A percentile compares a stretch with the other conserved stretches of the same genome.
These are phyloP conservation scores for Galleria mellonella DNA, from an alignment of 1,140 invertebrate genomes.

Conservation along the genomic window DNA sequence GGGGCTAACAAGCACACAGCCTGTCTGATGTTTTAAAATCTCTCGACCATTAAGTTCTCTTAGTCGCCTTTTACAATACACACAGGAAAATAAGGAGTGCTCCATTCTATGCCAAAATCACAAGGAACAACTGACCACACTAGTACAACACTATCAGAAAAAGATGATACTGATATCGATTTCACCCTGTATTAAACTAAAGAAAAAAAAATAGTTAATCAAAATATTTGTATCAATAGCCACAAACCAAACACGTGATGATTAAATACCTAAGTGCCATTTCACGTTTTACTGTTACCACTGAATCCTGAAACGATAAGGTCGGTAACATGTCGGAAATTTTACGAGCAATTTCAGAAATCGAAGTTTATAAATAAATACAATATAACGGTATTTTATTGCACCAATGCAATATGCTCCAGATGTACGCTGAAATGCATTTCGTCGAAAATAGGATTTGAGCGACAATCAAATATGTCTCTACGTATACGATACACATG, in stretches of 20 bases:
- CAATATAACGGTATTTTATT: slow-evolving; percentile 53
- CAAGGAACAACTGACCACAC: no score
- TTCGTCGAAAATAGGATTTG: slow-evolving; percentile 27
- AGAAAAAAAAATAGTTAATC: no score
- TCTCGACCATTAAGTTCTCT: no score
- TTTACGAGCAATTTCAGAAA: slow-evolving; percentile 54
- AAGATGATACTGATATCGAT: no score
- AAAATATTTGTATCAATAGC: not conserved
- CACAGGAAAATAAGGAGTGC: no score
- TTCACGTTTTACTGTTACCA: slow-evolving; percentile 29
- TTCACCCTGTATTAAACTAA: no score
- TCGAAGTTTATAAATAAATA: slow-evolving; percentile 62
- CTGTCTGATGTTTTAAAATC: no score
- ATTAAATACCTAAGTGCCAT: slow-evolving; percentile 29
- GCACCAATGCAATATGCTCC: slow-evolving; percentile 22
- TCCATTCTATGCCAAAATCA: no score
- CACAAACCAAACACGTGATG: slow-evolving; percentile 23
- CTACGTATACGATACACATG: slow-evolving; percentile 1
- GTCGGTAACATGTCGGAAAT: slow-evolving; percentile 17
- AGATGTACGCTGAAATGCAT: slow-evolving; percentile 13
- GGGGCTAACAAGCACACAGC: no score
- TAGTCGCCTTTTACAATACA: no score
- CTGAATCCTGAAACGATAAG: slow-evolving; percentile 25
- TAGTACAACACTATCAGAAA: no score
- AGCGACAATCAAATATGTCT: slow-evolving; percentile 14